Evolutionary conservation across 2,797 vertebrate genomes (phyloP), one percentile per base, ranked within the genome.

Genomic region (Pseudochaenichthys georgianus): DNA sequence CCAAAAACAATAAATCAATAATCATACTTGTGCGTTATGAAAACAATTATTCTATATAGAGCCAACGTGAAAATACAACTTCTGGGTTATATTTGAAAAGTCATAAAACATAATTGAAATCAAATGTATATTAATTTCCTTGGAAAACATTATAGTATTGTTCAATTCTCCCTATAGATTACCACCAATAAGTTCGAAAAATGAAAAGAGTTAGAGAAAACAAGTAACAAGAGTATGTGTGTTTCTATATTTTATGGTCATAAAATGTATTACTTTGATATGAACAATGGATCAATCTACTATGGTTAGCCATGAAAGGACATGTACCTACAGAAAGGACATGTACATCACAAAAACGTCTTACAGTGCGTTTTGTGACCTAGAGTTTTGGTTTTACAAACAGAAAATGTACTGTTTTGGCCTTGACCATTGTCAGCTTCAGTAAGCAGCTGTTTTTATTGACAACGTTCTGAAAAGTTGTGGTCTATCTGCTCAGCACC

Each of bases 1-100:
- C 28, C 53, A 75, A 11, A 16, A 45, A 28, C 51, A 69, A 51
- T 50, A 19, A 69, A 64, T 84, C 73, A 70, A 75, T 84, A 68
- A 60, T 48, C 13, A 54, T n/a, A 72, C 57, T 19, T 13, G 21
- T 41, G 57, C 13, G 17, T 7, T 54, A 15, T 51, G 51, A 58
- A 43, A 48, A 50, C 60, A 15, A 53, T 9, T 1, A 13, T 45
- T 54, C 45, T 45, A 23, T 7, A 9, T 13, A 57, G 13, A 78
- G 50, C 13, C 2, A 4, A 51, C 66, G 55, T 55, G 41, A 57
- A 67, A 17, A 12, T 8, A 45, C 19, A 67, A 48, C 12, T 23
- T 45, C 15, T 0, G 23, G 3, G 9, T 61, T 65, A 7, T 23
- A 55, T 21, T 54, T 4, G 34, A 61, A 34, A 21, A 23, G 3